These are phyloP conservation scores for Labeo calbasu DNA, from an alignment of 2,797 vertebrate species.

Conservation along the genomic window DNA sequence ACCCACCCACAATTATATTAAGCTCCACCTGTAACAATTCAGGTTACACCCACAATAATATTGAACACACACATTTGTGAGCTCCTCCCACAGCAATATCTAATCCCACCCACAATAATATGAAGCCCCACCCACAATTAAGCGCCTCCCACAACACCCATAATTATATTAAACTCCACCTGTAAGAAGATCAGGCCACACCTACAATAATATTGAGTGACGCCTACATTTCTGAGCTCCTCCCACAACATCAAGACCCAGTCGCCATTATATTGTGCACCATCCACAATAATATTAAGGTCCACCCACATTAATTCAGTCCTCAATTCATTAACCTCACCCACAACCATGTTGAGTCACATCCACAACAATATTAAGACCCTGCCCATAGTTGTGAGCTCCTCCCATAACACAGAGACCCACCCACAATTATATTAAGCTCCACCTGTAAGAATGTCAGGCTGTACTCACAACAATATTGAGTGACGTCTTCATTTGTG, in stretches of 20 bases:
- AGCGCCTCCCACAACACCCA: not conserved
- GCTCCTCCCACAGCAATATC: no score
- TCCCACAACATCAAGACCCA: not conserved
- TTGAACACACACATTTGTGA: not conserved
- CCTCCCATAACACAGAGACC: not conserved
- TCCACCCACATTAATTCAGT: not conserved
- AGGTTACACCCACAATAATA: not conserved
- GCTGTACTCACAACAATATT: not conserved
- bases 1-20: not conserved
- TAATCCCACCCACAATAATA: no score
- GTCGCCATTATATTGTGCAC: no score
- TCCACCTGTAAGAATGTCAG: not conserved
- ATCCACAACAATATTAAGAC: not conserved
- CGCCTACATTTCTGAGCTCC: no score
- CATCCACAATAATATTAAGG: no score
- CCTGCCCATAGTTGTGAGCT: not conserved
- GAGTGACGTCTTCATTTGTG: no score
- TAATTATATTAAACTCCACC: not conserved
- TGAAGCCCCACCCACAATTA: no score
- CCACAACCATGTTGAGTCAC: not conserved
- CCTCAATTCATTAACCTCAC: not conserved
- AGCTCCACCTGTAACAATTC: not conserved
- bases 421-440: not conserved
- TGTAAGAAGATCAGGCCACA: no score
- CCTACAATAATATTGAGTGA: not conserved